A percentile compares a stretch with the other conserved stretches of the same genome.
Conservation (phyloP, 2,797 vertebrate species). For the Mormyrus proboscirostris region DNA sequence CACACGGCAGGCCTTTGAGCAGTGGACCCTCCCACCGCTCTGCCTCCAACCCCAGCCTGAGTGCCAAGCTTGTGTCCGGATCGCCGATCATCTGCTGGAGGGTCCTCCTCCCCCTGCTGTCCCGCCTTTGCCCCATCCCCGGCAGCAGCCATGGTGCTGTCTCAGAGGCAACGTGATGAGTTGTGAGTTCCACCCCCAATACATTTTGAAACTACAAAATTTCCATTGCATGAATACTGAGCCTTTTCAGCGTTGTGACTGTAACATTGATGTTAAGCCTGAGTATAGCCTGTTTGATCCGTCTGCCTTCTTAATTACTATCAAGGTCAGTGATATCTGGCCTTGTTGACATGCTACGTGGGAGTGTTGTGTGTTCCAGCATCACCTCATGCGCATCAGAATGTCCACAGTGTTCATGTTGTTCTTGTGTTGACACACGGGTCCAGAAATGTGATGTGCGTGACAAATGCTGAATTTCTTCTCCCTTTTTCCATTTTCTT, state of each 20-base stretch:
- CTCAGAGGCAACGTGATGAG: conserved; percentile 98
- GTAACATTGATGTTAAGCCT: not conserved
- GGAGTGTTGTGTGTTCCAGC: not conserved
- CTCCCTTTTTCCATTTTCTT: not conserved
- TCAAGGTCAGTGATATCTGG: not conserved
- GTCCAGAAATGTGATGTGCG: not conserved
- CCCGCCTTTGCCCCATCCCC: conserved; percentile 52
- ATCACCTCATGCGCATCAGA: not conserved
- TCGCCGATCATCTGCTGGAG: conserved; percentile 57
- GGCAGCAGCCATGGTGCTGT: conserved; percentile 91
- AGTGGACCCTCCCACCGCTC: conserved; percentile 31
- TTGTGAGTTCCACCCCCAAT: conserved; percentile 71
- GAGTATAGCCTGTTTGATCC: not conserved
- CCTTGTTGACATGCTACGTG: not conserved
- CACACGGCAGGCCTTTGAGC: conserved; percentile 53
- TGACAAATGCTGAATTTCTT: not conserved
- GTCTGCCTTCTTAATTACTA: not conserved
- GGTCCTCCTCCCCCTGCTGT: conserved; percentile 58
- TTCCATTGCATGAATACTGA: not conserved
- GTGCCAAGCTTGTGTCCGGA: conserved; percentile 44
- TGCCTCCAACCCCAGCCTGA: conserved; percentile 36
- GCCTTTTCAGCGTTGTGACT: not conserved
- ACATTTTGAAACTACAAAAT: not conserved
- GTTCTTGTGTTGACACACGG: not conserved
- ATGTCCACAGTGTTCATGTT: not conserved